Evolutionary conservation across 2,888 invertebrate species (phyloP), one percentile per base, ranked within the genome.

Genomic region (Seira musarum): DNA sequence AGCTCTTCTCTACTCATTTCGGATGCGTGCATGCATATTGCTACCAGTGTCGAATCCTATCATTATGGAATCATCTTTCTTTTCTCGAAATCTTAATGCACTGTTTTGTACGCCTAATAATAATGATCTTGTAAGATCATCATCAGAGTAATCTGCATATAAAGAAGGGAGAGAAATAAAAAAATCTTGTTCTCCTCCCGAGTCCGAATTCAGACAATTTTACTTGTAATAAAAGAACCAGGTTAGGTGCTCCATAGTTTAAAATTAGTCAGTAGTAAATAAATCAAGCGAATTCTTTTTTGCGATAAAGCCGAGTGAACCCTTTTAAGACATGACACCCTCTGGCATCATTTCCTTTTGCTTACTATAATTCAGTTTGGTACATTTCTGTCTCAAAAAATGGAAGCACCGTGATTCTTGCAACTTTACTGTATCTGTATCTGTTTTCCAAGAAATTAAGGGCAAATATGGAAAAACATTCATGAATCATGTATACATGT

Each of bases 21-120:
- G 6, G 24, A 65, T 73, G 65, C 73, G 65, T 73, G 73, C 63
- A 71, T 73, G 65, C 73, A 65, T 63, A 63, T 64, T 46, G 40
- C 63, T 46, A 63, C 63, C 30, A 63, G 40, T 64, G 25, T 49
- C 49, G 49, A 49, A 49, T 49, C 49, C 49, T 49, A 49, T 49
- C 49, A 49, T 49, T 19, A 63, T 64, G 71, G 61, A 71, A 73
- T 72, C 22, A 57, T 60, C 40, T 19, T 69, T 57, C 53, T 63
- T 19, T 30, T 63, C 65, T 73, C 53, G n/a, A 49, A 49, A 49
- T 49, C 13, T 30, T 49, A 49, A 64, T 46, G 17, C 53, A 22
- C 70, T 65, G 22, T 69, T 67, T 74, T 76, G 30, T 15, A 30
- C 40, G 30, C 40, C 63, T 76, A 76, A 63, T 76, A 68, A 76